Percentiles rank a stretch among this genome's conserved stretches.
Conservation (phyloP, 2,797 vertebrate genomes). For the Caiman crocodilus region DNA sequence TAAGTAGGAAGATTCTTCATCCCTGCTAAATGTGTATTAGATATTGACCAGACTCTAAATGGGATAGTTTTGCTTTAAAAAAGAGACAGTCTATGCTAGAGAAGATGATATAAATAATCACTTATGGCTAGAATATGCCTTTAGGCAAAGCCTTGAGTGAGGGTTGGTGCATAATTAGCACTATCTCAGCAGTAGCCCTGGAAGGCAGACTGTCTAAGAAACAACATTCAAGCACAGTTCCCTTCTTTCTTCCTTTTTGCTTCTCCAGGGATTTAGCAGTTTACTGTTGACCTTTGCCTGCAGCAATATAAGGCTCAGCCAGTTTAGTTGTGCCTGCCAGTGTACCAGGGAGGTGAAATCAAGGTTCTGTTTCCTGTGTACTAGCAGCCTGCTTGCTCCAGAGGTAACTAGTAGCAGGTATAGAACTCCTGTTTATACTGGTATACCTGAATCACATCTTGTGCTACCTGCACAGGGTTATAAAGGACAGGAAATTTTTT, state of each 20-base stretch:
- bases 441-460: not conserved
- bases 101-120: slow-evolving; percentile 21
- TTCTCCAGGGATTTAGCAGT: not conserved
- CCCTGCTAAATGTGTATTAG: not conserved
- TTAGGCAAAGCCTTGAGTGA: slow-evolving; percentile 29
- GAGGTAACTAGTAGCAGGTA: not conserved
- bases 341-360: not conserved
- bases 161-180: slow-evolving; percentile 31
- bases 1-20: not conserved
- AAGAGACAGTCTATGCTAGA: not conserved
- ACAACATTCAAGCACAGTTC: not conserved
- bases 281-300: not conserved
- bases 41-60: slow-evolving; percentile 31
- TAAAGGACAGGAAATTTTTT: not conserved
- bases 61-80: slow-evolving; percentile 26
- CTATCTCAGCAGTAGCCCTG: slow-evolving; percentile 21
- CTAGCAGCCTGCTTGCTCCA: not conserved
- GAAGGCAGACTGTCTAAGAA: not conserved
- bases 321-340: not conserved
- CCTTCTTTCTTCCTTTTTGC: not conserved
- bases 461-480: not conserved
- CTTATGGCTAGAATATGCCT: slow-evolving; percentile 21
- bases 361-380: not conserved
- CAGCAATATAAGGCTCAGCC: not conserved
- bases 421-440: not conserved